These are phyloP conservation scores for Thalassaphorura encarpata DNA, from an alignment of 1,140 invertebrate genomes.

Conservation along the genomic window DNA sequence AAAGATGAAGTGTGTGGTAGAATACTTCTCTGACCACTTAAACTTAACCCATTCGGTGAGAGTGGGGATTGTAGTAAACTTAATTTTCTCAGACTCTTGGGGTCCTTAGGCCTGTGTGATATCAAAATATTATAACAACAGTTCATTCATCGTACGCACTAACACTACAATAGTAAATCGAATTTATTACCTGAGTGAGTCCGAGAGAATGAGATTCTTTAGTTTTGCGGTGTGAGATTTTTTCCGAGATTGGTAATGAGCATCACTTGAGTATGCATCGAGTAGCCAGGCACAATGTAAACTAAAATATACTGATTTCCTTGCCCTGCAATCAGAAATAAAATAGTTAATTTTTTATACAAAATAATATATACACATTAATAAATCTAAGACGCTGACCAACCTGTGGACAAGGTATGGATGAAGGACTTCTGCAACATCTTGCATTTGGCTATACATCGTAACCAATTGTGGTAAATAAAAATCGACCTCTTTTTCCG, in stretches of 20 bases:
- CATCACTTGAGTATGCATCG: conserved; percentile 81
- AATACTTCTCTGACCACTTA: too few species aligned
- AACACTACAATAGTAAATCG: too few species aligned
- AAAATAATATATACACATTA: too few species aligned
- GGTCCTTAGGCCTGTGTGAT: too few species aligned
- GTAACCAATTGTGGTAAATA: conserved; percentile 95
- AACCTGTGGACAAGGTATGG: conserved; percentile 88
- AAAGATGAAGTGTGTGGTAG: not conserved
- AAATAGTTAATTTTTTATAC: not conserved
- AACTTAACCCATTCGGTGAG: too few species aligned
- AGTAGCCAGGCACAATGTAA: conserved; percentile 91
- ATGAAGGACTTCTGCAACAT: conserved; percentile 88
- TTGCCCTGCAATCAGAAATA: conserved; percentile 34
- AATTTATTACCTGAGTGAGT: conserved; percentile 76
- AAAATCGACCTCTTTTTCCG: conserved; percentile 84
- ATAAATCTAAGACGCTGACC: conserved; percentile 9
- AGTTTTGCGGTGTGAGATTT: conserved; percentile 77
- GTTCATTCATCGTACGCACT: too few species aligned
- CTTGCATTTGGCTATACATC: conserved; percentile 97
- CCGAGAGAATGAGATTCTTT: conserved; percentile 75
- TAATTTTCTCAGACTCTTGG: too few species aligned
- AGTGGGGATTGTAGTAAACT: too few species aligned
- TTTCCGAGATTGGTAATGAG: conserved; percentile 56
- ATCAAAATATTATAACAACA: too few species aligned
- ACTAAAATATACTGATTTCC: conserved; percentile 87